These are phyloP conservation scores for Planococcus citri DNA, from an alignment of 1,140 invertebrate species.

Conservation along the genomic window DNA sequence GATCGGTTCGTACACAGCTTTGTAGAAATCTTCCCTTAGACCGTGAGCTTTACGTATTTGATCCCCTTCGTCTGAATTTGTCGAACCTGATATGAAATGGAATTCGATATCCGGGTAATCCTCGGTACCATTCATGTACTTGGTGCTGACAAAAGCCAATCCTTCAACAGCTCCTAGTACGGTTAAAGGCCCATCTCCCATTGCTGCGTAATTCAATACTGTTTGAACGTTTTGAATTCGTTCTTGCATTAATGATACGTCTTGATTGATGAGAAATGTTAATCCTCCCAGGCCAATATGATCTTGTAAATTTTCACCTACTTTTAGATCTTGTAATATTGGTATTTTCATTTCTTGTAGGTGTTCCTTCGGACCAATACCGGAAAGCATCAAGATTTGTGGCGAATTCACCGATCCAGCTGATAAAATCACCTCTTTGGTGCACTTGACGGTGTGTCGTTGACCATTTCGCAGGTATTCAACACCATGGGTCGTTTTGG, in stretches of 20 bases:
- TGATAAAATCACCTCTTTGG: conserved; percentile 57
- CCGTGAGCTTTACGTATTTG: conserved; percentile 73
- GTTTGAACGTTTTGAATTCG: conserved; percentile 61
- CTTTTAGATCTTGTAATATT: conserved; percentile 55
- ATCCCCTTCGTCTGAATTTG: conserved; percentile 71
- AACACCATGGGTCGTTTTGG: conserved; percentile 70
- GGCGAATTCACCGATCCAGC: conserved; percentile 82
- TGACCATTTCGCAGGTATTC: conserved; percentile 64
- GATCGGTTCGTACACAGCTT: conserved; percentile 56
- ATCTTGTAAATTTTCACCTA: conserved; percentile 78
- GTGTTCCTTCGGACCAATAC: conserved; percentile 32
- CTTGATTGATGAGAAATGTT: conserved; percentile 62
- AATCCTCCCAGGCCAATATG: conserved; percentile 75
- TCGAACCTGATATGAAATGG: conserved; percentile 81
- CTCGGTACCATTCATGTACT: conserved; percentile 64
- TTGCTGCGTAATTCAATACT: conserved; percentile 59
- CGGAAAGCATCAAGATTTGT: conserved; percentile 83
- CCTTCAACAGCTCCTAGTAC: conserved; percentile 84
- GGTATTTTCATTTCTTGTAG: conserved; percentile 41
- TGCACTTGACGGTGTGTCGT: conserved; percentile 52
- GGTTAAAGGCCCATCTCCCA: conserved; percentile 70
- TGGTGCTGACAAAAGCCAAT: conserved; percentile 78
- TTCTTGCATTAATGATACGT: conserved; percentile 53
- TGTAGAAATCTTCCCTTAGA: conserved; percentile 55
- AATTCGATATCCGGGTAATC: conserved; percentile 87